Percentiles rank a stretch among this genome's conserved stretches.
Evolutionary conservation across 2,113 vertebrate genomes (phyloP).

Genomic region (Nibea albiflora): DNA sequence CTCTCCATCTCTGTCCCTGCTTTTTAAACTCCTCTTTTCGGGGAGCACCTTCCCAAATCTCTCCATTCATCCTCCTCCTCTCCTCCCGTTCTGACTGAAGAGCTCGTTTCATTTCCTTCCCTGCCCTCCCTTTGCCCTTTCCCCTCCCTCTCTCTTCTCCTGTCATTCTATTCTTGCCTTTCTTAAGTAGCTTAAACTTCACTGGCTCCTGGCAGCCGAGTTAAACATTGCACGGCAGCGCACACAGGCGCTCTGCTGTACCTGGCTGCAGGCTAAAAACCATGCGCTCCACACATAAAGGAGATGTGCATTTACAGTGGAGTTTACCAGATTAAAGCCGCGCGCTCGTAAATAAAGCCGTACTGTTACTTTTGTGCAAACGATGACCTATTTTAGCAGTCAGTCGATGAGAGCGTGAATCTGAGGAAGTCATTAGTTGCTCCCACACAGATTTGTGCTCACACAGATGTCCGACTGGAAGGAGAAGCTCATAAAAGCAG

Average conservation of each 20-base stretch:
- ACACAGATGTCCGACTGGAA: background rate
- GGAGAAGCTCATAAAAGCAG: background rate
- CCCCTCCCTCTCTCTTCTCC: conserved; percentile 50
- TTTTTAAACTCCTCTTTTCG: conserved; percentile 32
- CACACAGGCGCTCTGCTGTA: conserved; percentile 39
- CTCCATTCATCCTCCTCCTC: conserved; percentile 29
- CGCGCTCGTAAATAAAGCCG: background rate
- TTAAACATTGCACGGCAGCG: conserved; percentile 63
- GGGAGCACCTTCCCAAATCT: conserved; percentile 54
- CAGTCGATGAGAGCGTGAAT: background rate
- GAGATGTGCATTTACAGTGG: conserved; percentile 15
- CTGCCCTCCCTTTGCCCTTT: conserved; percentile 47
- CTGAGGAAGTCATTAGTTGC: background rate
- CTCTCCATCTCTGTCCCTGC: conserved; percentile 25
- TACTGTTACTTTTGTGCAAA: background rate
- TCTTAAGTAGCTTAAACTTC: conserved; percentile 72
- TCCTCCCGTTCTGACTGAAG: conserved; percentile 37
- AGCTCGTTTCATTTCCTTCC: conserved; percentile 51
- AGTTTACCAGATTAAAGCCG: background rate
- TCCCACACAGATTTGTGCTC: background rate
- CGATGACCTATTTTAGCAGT: background rate
- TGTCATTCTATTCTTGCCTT: conserved; percentile 63
- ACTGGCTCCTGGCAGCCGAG: conserved; percentile 63
- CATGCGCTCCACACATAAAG: background rate
- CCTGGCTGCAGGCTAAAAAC: conserved; percentile 46